Base-by-base conservation (phyloP, 2,888 invertebrate genomes). In the Scaeva pyrastri region DNA sequence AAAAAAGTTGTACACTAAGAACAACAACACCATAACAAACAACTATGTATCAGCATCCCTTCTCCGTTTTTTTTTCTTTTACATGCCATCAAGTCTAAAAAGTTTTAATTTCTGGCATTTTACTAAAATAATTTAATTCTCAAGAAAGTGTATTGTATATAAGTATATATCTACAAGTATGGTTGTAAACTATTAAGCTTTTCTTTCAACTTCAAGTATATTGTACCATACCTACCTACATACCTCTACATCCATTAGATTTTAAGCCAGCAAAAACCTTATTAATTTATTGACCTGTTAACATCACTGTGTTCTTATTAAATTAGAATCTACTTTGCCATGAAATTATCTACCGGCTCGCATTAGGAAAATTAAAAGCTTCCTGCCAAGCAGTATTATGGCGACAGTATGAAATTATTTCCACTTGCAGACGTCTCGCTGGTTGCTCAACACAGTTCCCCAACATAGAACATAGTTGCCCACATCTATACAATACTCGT, bases 281-380 rank as follows among this genome's bases (percentile, higher is more conserved):
- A 48, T 73, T 86, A 86, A 86, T 86, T 86, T 86, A 86, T 86
- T 86, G 86, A 86, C 86, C 86, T 86, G 86, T 86, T 86, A 86
- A 70, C 86, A 82, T 86, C 82, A 71, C 77, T 73, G 77, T 23
- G 86, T 78, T 58, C 77, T 86, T 86, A 86, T 82, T 82, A 86
- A 86, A 86, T 86, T 78, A 86, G 77, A 86, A 82, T 82, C 86
- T 82, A 86, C 86, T 78, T 86, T 81, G 74, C 82, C 82, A 70
- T 82, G 86, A 77, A 86, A 86, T 86, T 86, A 86, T 82, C 86
- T 74, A 86, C 82, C 77, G 82, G 77, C 86, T 78, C 74, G 71
- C 86, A 86, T 86, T 86, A 86, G 82, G 86, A 86, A 86, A 86
- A 86, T 86, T 86, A 86, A 86, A 86, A 86, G 86, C 86, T 86